These are phyloP conservation scores for Stenotaenia linearis DNA, from an alignment of 2,888 invertebrate species.

Conservation along the genomic window DNA sequence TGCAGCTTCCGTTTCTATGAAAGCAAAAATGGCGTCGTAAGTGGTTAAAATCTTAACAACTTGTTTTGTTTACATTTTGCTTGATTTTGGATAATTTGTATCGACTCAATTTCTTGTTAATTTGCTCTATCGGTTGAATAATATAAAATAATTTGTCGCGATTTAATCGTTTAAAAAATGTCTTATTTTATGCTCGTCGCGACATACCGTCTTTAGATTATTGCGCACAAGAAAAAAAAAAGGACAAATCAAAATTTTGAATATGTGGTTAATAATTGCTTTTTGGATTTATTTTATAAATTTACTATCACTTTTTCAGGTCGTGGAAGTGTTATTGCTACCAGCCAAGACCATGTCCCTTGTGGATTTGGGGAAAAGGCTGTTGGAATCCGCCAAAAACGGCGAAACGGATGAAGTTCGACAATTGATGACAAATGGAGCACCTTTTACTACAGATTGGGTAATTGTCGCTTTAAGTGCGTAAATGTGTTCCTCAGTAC, in stretches of 20 bases:
- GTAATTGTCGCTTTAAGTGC: conserved; percentile 49
- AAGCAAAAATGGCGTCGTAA: conserved; percentile 32
- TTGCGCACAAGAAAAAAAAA: background rate
- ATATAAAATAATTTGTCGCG: background rate
- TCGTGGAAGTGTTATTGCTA: conserved; percentile 3
- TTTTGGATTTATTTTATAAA: too few relatives aligned
- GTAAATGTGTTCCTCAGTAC: background rate
- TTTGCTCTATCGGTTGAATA: background rate
- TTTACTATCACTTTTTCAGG: background rate
- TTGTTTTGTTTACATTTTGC: background rate
- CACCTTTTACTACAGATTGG: conserved; percentile 90
- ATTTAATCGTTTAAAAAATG: background rate
- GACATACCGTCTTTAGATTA: background rate
- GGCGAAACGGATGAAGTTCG: conserved; percentile 72
- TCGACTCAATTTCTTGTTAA: background rate
- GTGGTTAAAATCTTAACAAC: background rate
- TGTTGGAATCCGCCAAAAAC: conserved; percentile 70
- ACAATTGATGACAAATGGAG: conserved; percentile 73
- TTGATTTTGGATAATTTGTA: background rate
- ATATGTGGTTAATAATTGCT: too few relatives aligned
- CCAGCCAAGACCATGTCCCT: conserved; percentile 42
- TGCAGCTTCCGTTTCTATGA: conserved; percentile 37
- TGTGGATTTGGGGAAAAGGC: conserved; percentile 75
- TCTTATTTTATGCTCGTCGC: too few relatives aligned
- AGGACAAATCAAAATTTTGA: too few relatives aligned